phyloP scores from a whole-genome alignment of 2,888 invertebrate genomes.

The Amphiduros pacificus region DNA sequence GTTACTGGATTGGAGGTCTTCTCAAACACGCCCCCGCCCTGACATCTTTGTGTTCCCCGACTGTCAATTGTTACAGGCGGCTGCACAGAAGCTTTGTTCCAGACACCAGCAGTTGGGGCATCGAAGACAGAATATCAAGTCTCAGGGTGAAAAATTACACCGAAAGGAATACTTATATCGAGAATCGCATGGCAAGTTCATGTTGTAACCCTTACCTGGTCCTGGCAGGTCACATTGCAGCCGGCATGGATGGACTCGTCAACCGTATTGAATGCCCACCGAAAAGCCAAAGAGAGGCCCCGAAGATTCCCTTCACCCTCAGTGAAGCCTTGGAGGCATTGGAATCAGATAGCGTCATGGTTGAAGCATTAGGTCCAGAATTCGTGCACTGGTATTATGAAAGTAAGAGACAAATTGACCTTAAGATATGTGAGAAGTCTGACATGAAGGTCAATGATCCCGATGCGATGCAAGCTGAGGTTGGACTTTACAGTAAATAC shows the following conservation, averaged over 20 bases:
- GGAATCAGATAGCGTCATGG: constrained; percentile 21
- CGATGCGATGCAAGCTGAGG: not conserved
- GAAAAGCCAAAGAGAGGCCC: not conserved
- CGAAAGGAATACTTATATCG: constrained; percentile 19
- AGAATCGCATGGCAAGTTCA: constrained; percentile 27
- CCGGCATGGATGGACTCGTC: constrained; percentile 30
- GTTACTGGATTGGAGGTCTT: constrained; percentile 32
- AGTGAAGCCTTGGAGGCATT: constrained; percentile 25
- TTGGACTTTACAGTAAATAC: not conserved
- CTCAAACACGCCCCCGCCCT: constrained; percentile 29
- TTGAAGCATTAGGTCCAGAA: constrained; percentile 22
- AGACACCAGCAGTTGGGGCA: constrained; percentile 26
- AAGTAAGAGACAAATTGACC: constrained; percentile 19
- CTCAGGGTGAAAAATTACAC: constrained; percentile 22
- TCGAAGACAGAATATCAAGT: constrained; percentile 23
- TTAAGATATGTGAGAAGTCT: constrained; percentile 1
- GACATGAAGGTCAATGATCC: not conserved
- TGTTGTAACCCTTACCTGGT: constrained; percentile 29
- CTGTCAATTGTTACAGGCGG: constrained; percentile 33
- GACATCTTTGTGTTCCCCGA: constrained; percentile 30
- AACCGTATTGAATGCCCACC: constrained; percentile 13
- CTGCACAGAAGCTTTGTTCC: constrained; percentile 22
- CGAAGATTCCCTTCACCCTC: constrained; percentile 22
- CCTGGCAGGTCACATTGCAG: constrained; percentile 28
- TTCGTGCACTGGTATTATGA: constrained; percentile 29